These are phyloP conservation scores for Hystrix cristata DNA, from an alignment of 2,113 vertebrate species.

Conservation along the genomic window DNA sequence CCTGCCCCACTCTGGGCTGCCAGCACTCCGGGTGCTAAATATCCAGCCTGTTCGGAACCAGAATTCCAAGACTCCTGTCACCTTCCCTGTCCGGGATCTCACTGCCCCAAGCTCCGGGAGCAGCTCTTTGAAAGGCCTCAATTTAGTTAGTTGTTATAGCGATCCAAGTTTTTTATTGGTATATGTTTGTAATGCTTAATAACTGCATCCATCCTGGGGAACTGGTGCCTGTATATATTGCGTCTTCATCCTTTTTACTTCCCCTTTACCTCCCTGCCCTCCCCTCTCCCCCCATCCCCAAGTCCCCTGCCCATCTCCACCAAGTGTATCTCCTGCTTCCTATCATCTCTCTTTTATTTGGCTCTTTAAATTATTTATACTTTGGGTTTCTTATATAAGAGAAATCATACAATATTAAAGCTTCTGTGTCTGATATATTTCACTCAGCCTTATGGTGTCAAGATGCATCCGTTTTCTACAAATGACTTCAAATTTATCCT, in stretches of 20 bases:
- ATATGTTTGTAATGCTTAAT: no score
- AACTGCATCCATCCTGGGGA: not conserved
- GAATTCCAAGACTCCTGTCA: not conserved
- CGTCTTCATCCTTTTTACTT: not conserved
- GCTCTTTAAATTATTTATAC: not conserved
- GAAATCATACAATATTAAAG: not conserved
- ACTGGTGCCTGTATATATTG: not conserved
- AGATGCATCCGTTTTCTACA: not conserved
- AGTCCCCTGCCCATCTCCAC: not conserved
- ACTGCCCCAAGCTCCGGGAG: not conserved
- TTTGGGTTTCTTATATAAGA: not conserved
- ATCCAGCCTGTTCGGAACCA: not conserved
- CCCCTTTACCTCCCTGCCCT: not conserved
- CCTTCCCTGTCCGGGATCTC: not conserved
- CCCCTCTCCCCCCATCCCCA: not conserved
- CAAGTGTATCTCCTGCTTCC: not conserved
- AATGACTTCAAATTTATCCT: not conserved
- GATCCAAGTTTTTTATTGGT: not conserved
- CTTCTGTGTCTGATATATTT: not conserved
- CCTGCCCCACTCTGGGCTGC: not conserved
- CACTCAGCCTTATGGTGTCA: not conserved
- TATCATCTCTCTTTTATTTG: not conserved
- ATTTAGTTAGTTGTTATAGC: not conserved
- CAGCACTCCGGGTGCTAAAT: constrained; percentile 21
- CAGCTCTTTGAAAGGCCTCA: constrained; percentile 1